Base-by-base conservation (phyloP, 2,113 vertebrate species). In the Isurus oxyrinchus region DNA sequence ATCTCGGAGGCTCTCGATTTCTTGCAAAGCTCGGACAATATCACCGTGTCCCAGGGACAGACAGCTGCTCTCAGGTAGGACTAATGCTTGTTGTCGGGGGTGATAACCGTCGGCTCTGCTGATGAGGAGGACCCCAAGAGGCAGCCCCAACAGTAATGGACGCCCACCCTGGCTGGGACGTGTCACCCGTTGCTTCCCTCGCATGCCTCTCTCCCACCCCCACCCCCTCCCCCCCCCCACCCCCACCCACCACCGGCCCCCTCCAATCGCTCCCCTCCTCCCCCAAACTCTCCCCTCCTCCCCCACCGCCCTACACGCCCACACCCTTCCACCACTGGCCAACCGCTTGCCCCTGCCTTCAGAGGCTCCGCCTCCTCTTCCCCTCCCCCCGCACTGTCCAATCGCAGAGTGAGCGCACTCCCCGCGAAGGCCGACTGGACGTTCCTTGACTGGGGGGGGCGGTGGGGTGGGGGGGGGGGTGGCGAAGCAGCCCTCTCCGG, bases 301-400 rank as follows among this genome's bases (percentile, higher is more conserved):
- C 96, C 97, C 25, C 69, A 0, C 67, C 16, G 67, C 4, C 67
- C 25, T 25, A 0, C 0, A 16, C 25, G 0, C 69, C 13, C 3
- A 94, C 97, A 96, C 97, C 97, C 97, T 97, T 97, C 97, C 97
- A 97, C 97, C 97, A 97, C 97, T 97, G 97, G 97, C 97, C 96
- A 8, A 10, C 61, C 5, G 10, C 67, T 6, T 16, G 61, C n/a
- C 14, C 61, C 8, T 10, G 8, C 61, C 61, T 63, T 96, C 96
- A 96, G 96, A 35, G 86, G 79, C 40, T 27, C 0, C 96, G 96
- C 97, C 97, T 97, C 97, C 16, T 69, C 2, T 97, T n/a, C n/a
- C n/a, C n/a, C n/a, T n/a, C n/a, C n/a, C 97, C 97, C 97, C 96
- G 5, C 67, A 57, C 11, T 3, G 57, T n/a, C 66, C 66, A 63